Conservation (phyloP, 2,797 vertebrate species). For the Gobionotothen gibberifrons region DNA sequence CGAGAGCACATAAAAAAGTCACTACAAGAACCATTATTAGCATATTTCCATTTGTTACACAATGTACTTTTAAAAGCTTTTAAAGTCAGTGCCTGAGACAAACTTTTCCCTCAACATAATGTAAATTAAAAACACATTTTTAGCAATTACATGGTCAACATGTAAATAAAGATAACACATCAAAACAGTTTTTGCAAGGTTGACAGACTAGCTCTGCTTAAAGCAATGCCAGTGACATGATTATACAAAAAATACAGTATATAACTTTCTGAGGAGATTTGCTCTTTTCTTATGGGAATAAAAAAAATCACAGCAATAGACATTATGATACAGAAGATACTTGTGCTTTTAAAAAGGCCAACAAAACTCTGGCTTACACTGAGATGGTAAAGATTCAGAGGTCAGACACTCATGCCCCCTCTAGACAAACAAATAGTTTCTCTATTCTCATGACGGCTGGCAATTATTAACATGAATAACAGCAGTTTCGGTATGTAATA, state of each 20-base stretch:
- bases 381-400: slow-evolving; percentile 34
- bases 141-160: slow-evolving; percentile 79
- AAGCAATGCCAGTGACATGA: slow-evolving; percentile 50
- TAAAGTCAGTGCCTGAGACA: slow-evolving; percentile 71
- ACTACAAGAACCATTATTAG: slow-evolving; percentile 54
- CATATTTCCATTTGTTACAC: slow-evolving; percentile 56
- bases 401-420: slow-evolving; percentile 30
- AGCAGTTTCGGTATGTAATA: slow-evolving; percentile 34
- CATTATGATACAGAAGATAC: slow-evolving; percentile 56
- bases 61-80: slow-evolving; percentile 51
- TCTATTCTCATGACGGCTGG: slow-evolving; percentile 37
- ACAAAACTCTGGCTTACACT: slow-evolving; percentile 52
- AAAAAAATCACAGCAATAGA: slow-evolving; percentile 64
- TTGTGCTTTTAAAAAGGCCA: slow-evolving; percentile 78
- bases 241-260: slow-evolving; percentile 63
- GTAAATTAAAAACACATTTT: slow-evolving; percentile 43
- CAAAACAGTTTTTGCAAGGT: slow-evolving; percentile 57
- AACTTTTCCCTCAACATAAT: slow-evolving; percentile 22
- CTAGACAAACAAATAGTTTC: slow-evolving; percentile 24
- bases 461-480: slow-evolving; percentile 27
- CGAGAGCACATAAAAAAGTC: slow-evolving; percentile 63
- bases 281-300: slow-evolving; percentile 30
- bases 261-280: slow-evolving; percentile 30
- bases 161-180: slow-evolving; percentile 72
- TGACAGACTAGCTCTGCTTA: slow-evolving; percentile 50